Evolutionary conservation across 2,888 invertebrate species (phyloP).

Genomic region (Trichogramma dendrolimi): DNA sequence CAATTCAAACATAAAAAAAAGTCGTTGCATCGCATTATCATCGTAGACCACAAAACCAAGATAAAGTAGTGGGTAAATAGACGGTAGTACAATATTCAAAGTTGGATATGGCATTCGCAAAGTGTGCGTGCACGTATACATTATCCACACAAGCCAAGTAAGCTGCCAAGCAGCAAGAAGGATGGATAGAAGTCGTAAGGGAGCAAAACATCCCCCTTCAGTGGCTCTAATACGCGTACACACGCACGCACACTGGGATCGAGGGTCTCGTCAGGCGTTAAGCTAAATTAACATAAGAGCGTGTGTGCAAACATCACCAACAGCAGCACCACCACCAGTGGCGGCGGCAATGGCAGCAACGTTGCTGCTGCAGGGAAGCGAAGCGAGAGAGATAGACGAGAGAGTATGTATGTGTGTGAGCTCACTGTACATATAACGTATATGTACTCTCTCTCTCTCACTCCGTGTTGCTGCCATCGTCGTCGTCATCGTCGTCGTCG

Average conservation of each 20-base stretch:
- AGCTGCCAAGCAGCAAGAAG: too few relatives aligned
- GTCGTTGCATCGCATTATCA: too few relatives aligned
- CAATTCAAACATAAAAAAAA: too few relatives aligned
- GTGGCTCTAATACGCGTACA: conserved; percentile 27
- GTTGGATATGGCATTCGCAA: too few relatives aligned
- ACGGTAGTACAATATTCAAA: too few relatives aligned
- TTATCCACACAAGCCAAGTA: too few relatives aligned
- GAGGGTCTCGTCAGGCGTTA: conserved; percentile 43
- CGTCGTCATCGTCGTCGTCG: conserved; percentile 12
- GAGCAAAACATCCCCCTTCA: background rate
- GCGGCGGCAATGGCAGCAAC: conserved; percentile 11
- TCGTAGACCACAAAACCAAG: too few relatives aligned
- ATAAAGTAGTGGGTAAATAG: too few relatives aligned
- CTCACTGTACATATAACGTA: conserved; percentile 28
- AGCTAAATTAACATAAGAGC: conserved; percentile 53
- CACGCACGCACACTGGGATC: conserved; percentile 17
- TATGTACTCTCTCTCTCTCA: too few relatives aligned
- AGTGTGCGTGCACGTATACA: too few relatives aligned
- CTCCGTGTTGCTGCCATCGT: too few relatives aligned
- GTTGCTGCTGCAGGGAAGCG: conserved; percentile 8
- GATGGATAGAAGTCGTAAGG: background rate
- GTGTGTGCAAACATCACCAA: conserved; percentile 51
- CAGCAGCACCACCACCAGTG: conserved; percentile 33
- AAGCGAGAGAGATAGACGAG: conserved; percentile 22
- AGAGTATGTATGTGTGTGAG: conserved; percentile 37